phyloP scores from a whole-genome alignment of 1,140 invertebrate genomes.

The Hydropsyche tenuis region DNA sequence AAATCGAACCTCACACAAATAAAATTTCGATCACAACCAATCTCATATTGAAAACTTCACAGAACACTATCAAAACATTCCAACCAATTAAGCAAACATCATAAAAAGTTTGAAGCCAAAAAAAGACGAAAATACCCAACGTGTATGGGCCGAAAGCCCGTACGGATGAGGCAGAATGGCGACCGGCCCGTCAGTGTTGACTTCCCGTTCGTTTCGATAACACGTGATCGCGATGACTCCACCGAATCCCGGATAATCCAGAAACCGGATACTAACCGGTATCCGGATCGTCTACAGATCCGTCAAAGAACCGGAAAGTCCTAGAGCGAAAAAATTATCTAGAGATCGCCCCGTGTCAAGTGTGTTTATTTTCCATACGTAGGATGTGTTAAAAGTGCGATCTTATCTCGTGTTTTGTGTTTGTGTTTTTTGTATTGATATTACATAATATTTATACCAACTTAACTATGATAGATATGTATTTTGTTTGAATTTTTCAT shows the following conservation, averaged over 20 bases:
- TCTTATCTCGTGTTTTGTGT: too few species aligned
- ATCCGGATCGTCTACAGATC: neutral
- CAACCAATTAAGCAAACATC: too few species aligned
- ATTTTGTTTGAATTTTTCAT: too few species aligned
- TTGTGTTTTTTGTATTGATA: too few species aligned
- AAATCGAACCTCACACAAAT: too few species aligned
- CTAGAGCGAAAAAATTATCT: neutral
- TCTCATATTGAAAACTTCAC: too few species aligned
- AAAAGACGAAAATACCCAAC: neutral
- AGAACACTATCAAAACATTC: too few species aligned
- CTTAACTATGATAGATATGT: too few species aligned
- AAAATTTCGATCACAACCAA: too few species aligned
- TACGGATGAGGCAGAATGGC: slow-evolving; percentile 32
- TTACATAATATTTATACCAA: too few species aligned
- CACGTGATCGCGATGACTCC: slow-evolving; percentile 13
- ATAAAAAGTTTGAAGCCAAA: too few species aligned
- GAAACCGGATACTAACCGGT: neutral
- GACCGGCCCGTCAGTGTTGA: slow-evolving; percentile 26
- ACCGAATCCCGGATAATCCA: too few species aligned
- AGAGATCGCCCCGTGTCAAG: neutral
- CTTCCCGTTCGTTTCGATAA: slow-evolving; percentile 14
- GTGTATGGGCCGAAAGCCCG: slow-evolving; percentile 21
- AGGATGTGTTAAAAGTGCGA: neutral
- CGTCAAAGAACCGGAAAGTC: neutral
- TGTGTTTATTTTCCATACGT: neutral